phyloP scores from a whole-genome alignment of 2,797 vertebrate genomes.

The Gobionotothen gibberifrons region DNA sequence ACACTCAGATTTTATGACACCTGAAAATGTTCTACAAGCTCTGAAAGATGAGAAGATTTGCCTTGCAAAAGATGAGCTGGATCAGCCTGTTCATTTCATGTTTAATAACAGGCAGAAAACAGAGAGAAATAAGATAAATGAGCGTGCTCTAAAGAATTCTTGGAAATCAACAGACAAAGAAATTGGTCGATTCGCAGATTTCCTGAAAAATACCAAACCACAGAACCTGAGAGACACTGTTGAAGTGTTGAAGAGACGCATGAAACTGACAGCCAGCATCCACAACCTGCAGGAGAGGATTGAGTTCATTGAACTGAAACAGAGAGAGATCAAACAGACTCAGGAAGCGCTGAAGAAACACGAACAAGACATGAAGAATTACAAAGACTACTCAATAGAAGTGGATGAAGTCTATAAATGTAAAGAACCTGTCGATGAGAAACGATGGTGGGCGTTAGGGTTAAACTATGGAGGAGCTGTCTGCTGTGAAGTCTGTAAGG shows the following conservation, averaged over 20 bases:
- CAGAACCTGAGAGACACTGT: background rate
- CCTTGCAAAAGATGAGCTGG: background rate
- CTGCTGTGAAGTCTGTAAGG: no score
- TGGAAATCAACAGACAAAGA: background rate
- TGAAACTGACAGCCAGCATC: no score
- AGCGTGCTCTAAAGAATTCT: rapidly evolving
- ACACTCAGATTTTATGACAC: background rate
- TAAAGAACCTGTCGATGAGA: no score
- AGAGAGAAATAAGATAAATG: background rate
- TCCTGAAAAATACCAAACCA: background rate
- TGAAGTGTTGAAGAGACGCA: no score
- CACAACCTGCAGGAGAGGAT: no score
- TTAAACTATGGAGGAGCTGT: no score
- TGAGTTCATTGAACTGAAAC: no score
- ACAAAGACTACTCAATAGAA: background rate
- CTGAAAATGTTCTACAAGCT: background rate
- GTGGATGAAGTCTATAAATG: no score
- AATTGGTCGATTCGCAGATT: background rate
- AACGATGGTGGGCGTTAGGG: no score
- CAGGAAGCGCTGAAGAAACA: no score
- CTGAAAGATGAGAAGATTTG: constrained; percentile 1
- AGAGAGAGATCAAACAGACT: no score
- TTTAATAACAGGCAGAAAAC: background rate
- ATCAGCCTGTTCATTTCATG: background rate
- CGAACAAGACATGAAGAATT: no score